Evolutionary conservation across 2,888 invertebrate species (phyloP).

Genomic region (Heteromurus nitidus): DNA sequence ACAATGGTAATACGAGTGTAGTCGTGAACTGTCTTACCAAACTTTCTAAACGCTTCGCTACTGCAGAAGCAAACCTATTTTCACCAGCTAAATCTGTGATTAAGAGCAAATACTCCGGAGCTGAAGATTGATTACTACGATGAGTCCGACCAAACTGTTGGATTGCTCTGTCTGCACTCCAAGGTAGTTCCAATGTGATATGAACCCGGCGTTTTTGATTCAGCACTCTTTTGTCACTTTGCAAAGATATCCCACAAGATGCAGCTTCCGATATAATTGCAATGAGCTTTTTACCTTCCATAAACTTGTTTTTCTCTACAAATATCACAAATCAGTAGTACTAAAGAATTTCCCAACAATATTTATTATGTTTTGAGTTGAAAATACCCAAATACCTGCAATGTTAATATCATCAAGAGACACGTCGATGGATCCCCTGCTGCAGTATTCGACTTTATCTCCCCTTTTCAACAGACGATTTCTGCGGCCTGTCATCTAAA

Average conservation of each 20-base stretch:
- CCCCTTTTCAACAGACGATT: too few relatives aligned
- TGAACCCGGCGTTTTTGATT: not conserved
- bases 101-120: constrained; percentile 98
- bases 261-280: not conserved
- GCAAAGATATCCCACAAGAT: not conserved
- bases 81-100: constrained; percentile 99
- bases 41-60: constrained; percentile 96
- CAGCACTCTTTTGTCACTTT: not conserved
- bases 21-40: constrained; percentile 76
- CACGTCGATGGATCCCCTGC: too few relatives aligned
- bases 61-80: constrained; percentile 95
- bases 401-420: too few relatives aligned
- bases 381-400: too few relatives aligned
- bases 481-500: too few relatives aligned
- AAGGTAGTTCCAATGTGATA: not conserved
- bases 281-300: not conserved
- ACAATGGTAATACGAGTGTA: not conserved
- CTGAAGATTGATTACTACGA: constrained; percentile 97
- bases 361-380: too few relatives aligned
- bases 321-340: too few relatives aligned
- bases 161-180: not conserved
- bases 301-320: not conserved
- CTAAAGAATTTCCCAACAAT: too few relatives aligned
- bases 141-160: constrained; percentile 82
- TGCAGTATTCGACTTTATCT: too few relatives aligned